These are phyloP conservation scores for Gambusia holbrooki DNA, from an alignment of 2,113 vertebrate species.

Conservation along the genomic window DNA sequence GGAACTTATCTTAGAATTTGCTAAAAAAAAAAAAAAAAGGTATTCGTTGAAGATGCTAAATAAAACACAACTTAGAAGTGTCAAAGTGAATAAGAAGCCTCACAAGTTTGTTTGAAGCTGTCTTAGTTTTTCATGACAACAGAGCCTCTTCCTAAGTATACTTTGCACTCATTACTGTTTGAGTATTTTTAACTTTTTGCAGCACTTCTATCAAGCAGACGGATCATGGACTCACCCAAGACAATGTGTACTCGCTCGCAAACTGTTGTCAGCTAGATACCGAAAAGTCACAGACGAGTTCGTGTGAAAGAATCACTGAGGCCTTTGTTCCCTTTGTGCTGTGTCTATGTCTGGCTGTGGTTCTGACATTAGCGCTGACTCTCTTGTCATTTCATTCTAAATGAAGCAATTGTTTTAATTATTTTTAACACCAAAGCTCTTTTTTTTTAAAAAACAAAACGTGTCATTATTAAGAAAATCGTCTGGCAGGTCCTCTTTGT, in stretches of 20 bases:
- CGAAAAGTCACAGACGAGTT: constrained; percentile 37
- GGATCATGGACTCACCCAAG: constrained; percentile 44
- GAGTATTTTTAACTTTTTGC: constrained; percentile 27
- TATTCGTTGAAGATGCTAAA: neutral
- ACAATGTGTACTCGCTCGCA: constrained; percentile 31
- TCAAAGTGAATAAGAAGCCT: constrained; percentile 10
- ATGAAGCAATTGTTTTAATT: constrained; percentile 22
- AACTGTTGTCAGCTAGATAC: constrained; percentile 44
- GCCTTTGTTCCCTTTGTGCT: constrained; percentile 61
- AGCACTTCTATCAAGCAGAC: constrained; percentile 29
- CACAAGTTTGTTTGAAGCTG: constrained; percentile 11
- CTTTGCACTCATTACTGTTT: constrained; percentile 39
- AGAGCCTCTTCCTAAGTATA: constrained; percentile 25
- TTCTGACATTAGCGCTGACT: constrained; percentile 38
- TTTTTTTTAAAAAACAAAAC: neutral
- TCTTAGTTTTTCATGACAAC: constrained; percentile 41
- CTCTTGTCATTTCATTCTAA: constrained; percentile 47
- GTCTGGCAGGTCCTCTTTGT: constrained; percentile 10
- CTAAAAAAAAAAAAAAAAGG: constrained; percentile 7
- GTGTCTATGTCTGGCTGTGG: constrained; percentile 57
- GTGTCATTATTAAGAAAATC: constrained; percentile 4
- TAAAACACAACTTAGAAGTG: neutral
- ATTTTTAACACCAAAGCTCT: constrained; percentile 24
- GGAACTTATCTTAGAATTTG: constrained; percentile 22
- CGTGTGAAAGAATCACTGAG: constrained; percentile 63